Evolutionary conservation across 2,888 invertebrate genomes (phyloP).

Genomic region (Formica aserva): DNA sequence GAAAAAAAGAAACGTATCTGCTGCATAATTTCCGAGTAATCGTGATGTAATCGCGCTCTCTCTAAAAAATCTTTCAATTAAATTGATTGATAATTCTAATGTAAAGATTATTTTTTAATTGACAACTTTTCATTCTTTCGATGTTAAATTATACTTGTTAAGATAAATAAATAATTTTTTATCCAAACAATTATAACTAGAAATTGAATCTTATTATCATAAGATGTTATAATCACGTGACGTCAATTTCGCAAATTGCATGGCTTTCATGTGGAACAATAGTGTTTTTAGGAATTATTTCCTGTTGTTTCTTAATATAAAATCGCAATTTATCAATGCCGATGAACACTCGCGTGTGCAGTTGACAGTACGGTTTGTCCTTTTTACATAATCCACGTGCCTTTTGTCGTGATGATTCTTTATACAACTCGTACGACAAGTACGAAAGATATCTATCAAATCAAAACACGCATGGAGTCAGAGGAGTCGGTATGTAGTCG

Average conservation of each 20-base stretch:
- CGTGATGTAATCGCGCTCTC: neutral
- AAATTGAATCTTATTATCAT: neutral
- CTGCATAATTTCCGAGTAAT: neutral
- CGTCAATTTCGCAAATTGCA: constrained; percentile 10
- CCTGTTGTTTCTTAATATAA: constrained; percentile 18
- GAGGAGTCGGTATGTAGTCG: neutral
- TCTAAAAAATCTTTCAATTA: neutral
- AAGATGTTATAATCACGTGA: neutral
- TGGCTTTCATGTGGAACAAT: neutral
- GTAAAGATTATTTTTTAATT: neutral
- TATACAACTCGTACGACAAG: neutral
- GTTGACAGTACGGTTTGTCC: constrained; percentile 32
- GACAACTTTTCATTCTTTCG: neutral
- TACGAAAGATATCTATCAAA: neutral
- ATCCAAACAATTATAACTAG: neutral
- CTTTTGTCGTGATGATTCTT: constrained; percentile 8
- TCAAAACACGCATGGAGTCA: neutral
- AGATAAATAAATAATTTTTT: neutral
- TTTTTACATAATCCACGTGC: constrained; percentile 66
- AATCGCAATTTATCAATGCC: constrained; percentile 14
- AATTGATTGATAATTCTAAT: neutral
- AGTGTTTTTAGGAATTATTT: neutral
- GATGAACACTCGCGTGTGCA: constrained; percentile 9
- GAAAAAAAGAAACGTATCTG: neutral
- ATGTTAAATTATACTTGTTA: neutral